Evolutionary conservation across 2,797 vertebrate species (phyloP).

Genomic region (Odontamblyopus lacepedii): DNA sequence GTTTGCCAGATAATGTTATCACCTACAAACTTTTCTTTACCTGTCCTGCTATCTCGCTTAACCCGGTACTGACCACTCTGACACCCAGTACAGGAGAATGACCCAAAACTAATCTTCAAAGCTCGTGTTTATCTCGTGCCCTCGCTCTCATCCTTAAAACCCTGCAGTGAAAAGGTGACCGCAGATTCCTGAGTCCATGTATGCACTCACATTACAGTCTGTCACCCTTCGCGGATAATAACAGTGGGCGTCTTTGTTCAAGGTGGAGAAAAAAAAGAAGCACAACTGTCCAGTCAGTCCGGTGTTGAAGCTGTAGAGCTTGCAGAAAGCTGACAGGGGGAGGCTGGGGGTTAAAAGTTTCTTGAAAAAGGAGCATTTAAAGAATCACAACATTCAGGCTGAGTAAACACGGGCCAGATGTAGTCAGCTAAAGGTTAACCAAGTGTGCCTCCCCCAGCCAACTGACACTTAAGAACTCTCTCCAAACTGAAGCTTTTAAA

Average conservation of each 20-base stretch:
- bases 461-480: slow-evolving; percentile 42
- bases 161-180: slow-evolving; percentile 48
- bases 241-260: slow-evolving; percentile 75
- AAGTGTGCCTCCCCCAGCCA: slow-evolving; percentile 26
- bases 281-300: slow-evolving; percentile 50
- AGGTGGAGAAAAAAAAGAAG: slow-evolving; percentile 50
- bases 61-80: slow-evolving; percentile 33
- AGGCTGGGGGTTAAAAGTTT: slow-evolving; percentile 41
- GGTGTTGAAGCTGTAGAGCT: slow-evolving; percentile 14
- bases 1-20: slow-evolving; percentile 69
- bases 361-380: slow-evolving; percentile 48
- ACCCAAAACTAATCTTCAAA: background rate
- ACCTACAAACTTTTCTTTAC: slow-evolving; percentile 49
- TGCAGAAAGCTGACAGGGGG: slow-evolving; percentile 24
- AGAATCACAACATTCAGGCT: slow-evolving; percentile 56
- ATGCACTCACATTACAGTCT: slow-evolving; percentile 76
- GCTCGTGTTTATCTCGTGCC: slow-evolving; percentile 20
- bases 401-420: slow-evolving; percentile 69
- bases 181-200: slow-evolving; percentile 63
- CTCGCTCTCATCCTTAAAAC: slow-evolving; percentile 37
- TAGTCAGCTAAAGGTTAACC: slow-evolving; percentile 40
- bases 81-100: background rate
- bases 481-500: slow-evolving; percentile 24
- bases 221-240: slow-evolving; percentile 70
- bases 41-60: slow-evolving; percentile 42